These are phyloP conservation scores for Scleropages formosus DNA, from an alignment of 2,797 vertebrate genomes.

Conservation along the genomic window DNA sequence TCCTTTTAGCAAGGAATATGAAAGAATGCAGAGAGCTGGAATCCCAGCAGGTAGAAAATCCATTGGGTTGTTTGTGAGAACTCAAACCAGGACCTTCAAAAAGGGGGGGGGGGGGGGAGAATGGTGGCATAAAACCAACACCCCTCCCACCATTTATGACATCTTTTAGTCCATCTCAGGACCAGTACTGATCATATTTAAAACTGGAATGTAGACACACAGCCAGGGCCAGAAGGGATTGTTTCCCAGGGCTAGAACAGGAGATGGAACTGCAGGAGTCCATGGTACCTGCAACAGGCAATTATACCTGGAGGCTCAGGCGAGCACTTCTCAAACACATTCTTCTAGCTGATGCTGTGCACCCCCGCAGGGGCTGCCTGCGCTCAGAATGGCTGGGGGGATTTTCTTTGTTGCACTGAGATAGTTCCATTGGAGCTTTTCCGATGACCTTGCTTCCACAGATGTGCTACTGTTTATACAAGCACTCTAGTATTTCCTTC, in stretches of 20 bases:
- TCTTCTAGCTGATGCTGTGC: conserved; percentile 10
- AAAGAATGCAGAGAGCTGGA: no score
- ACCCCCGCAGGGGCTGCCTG: conserved; percentile 29
- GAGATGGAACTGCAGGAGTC: background rate
- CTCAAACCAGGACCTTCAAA: no score
- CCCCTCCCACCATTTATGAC: no score
- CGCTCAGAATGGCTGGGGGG: background rate
- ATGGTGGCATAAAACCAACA: no score
- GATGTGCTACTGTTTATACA: no score
- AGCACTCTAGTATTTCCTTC: no score
- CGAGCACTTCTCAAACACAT: conserved; percentile 44
- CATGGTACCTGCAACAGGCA: no score
- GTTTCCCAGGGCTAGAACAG: no score
- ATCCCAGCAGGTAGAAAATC: no score
- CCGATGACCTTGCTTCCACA: background rate
- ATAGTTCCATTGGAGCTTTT: background rate
- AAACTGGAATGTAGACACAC: background rate
- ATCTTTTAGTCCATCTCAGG: background rate
- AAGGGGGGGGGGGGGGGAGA: no score
- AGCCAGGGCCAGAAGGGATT: background rate
- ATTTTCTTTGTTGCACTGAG: background rate
- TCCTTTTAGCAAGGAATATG: background rate
- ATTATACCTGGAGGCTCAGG: background rate
- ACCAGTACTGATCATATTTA: background rate
- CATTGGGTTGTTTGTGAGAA: no score